Evolutionary conservation across 1,140 invertebrate genomes (phyloP).

Genomic region (Procambarus clarkii): DNA sequence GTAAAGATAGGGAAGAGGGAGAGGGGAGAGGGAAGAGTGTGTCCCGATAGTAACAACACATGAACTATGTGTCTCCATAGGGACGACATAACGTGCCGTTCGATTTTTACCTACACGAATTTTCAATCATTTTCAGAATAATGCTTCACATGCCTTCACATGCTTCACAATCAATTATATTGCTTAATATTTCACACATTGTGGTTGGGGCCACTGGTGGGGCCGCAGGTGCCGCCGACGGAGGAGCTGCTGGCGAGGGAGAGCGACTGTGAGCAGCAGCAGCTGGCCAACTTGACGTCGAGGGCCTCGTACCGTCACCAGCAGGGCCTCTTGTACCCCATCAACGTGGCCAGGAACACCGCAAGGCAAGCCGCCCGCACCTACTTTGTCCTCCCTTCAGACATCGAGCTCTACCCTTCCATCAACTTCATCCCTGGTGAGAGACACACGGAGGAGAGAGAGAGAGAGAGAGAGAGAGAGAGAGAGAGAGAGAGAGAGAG

Average conservation of each 20-base stretch:
- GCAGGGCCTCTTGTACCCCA: constrained; percentile 88
- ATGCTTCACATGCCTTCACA: too few relatives aligned
- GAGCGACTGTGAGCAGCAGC: background rate
- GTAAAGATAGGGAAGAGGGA: too few relatives aligned
- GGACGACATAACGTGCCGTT: too few relatives aligned
- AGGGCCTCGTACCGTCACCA: constrained; percentile 84
- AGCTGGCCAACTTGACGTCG: constrained; percentile 72
- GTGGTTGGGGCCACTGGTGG: background rate
- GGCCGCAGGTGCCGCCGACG: constrained; percentile 13
- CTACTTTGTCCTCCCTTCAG: constrained; percentile 89
- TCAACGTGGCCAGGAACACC: constrained; percentile 90
- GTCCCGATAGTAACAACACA: too few relatives aligned
- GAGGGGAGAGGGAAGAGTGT: too few relatives aligned
- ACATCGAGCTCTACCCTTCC: constrained; percentile 89
- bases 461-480: constrained; percentile 20
- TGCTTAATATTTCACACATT: too few relatives aligned
- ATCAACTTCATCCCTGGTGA: constrained; percentile 45
- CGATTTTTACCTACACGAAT: too few relatives aligned
- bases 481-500: constrained; percentile 7
- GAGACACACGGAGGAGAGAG: background rate
- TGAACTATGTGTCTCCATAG: too few relatives aligned
- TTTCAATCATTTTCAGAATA: too few relatives aligned
- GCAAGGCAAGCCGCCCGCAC: constrained; percentile 88
- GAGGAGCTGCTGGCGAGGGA: constrained; percentile 15
- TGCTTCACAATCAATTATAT: too few relatives aligned